Evolutionary conservation across 2,888 invertebrate genomes (phyloP), one percentile per base, ranked within the genome.

Genomic region (Argyresthia albistria): DNA sequence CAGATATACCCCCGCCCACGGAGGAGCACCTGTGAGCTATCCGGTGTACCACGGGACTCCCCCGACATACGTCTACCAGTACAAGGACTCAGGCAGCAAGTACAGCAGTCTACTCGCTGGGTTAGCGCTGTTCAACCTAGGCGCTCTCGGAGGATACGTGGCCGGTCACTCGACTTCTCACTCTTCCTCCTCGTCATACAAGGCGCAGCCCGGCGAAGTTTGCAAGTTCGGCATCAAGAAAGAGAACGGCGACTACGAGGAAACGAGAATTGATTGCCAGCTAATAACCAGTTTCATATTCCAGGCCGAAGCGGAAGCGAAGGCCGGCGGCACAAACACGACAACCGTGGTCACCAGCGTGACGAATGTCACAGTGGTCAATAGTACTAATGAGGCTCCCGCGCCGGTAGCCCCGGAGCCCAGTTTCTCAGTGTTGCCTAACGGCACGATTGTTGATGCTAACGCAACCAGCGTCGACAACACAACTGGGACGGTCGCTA

Each of bases 81-180:
- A 81, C 61, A 73, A 78, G 57, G 67, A 84, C 56, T 86, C 84
- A 0, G 82, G 77, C 50, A 84, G 84, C 60, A 82, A 80, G 64
- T 86, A 83, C 57, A 79, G 84, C 10, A 79, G 81, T 1, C 53
- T 86, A 36, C 58, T 86, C 46, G 71, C 84, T 48, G 84, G 84
- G 42, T 60, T 86, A 11, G 84, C 84, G 0, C 61, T 86, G 14
- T 64, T 83, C 42, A 86, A 86, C 57, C 73, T 86, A 53, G 84
- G 84, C 39, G 73, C 81, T 8, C 68, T 83, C 8, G 80, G 63
- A 15, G 67, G 69, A 8, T 54, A 54, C 50, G 55, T 52, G 9
- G 25, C 45, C 9, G 50, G 54, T 8, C 11, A 66, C 69, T 10
- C 79, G 73, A 35, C n/a, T 12, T n/a, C 39, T 39, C 51, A 58